A percentile compares a stretch with the other conserved stretches of the same genome.
Conservation (phyloP, 2,113 vertebrate species). For the Dasyprocta punctata region DNA sequence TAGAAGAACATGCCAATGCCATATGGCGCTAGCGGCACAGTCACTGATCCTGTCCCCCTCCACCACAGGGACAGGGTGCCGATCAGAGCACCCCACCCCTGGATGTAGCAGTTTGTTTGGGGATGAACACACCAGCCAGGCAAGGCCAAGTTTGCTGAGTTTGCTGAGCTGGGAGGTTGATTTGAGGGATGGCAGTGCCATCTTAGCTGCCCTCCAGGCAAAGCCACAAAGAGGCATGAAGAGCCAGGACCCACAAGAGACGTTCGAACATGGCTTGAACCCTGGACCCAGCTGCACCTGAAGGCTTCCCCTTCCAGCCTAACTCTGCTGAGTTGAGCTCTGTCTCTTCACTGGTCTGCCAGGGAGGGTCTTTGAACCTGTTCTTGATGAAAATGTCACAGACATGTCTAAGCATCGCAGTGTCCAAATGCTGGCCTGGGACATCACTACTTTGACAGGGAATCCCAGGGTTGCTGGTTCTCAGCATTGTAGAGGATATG, state of each 20-base stretch:
- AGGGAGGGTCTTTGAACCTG: background rate
- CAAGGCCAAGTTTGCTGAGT: background rate
- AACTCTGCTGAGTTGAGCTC: no score
- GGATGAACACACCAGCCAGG: background rate
- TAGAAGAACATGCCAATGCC: background rate
- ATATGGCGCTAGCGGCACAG: rapidly evolving
- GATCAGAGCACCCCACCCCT: background rate
- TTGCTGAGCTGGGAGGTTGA: background rate
- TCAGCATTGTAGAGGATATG: background rate
- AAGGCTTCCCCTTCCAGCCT: background rate
- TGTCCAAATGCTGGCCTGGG: background rate
- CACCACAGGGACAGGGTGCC: background rate
- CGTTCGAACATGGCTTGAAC: rapidly evolving
- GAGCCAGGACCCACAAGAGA: rapidly evolving
- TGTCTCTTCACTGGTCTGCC: background rate
- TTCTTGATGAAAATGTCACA: background rate
- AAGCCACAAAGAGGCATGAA: background rate
- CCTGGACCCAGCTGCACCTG: background rate
- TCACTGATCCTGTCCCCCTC: background rate
- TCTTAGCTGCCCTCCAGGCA: background rate
- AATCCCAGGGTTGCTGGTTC: background rate
- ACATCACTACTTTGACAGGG: rapidly evolving
- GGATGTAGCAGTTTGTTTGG: no score
- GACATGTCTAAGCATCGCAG: background rate
- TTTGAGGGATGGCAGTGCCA: background rate